Conservation (phyloP, 2,888 invertebrate genomes). For the Actias luna region DNA sequence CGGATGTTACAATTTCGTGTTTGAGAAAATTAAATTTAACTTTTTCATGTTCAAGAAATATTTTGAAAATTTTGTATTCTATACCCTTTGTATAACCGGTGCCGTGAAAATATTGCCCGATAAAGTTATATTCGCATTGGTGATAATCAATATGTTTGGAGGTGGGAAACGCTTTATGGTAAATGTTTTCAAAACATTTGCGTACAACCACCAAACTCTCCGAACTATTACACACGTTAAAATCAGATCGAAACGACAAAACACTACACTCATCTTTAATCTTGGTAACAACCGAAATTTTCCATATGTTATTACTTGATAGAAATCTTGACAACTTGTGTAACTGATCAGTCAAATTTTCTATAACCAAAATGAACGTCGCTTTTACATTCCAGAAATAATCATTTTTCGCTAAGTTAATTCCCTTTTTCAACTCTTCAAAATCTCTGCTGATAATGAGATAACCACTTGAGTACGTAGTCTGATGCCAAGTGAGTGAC, state of each 20-base stretch:
- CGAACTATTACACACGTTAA: constrained; percentile 21
- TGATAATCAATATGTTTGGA: not conserved
- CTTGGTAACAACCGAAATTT: constrained; percentile 24
- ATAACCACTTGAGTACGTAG: constrained; percentile 31
- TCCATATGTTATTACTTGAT: constrained; percentile 31
- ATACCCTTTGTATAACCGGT: constrained; percentile 32
- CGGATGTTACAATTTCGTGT: not conserved
- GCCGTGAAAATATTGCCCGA: constrained; percentile 29
- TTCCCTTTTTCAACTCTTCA: constrained; percentile 30
- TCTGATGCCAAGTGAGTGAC: constrained; percentile 30
- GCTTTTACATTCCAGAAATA: constrained; percentile 41
- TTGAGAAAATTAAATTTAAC: not conserved
- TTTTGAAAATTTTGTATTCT: constrained; percentile 35
- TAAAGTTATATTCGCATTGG: constrained; percentile 31
- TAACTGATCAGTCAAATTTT: constrained; percentile 26
- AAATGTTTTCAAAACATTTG: constrained; percentile 22
- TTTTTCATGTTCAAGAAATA: constrained; percentile 27
- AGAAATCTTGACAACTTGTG: constrained; percentile 30
- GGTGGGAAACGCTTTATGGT: not conserved
- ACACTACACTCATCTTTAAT: constrained; percentile 20
- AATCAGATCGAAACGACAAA: constrained; percentile 22
- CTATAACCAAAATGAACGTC: constrained; percentile 41
- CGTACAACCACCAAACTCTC: constrained; percentile 8
- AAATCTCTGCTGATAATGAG: constrained; percentile 34
- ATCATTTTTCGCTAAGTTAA: constrained; percentile 31